Conservation (phyloP, 2,888 invertebrate genomes). For the Mythimna ferrago region DNA sequence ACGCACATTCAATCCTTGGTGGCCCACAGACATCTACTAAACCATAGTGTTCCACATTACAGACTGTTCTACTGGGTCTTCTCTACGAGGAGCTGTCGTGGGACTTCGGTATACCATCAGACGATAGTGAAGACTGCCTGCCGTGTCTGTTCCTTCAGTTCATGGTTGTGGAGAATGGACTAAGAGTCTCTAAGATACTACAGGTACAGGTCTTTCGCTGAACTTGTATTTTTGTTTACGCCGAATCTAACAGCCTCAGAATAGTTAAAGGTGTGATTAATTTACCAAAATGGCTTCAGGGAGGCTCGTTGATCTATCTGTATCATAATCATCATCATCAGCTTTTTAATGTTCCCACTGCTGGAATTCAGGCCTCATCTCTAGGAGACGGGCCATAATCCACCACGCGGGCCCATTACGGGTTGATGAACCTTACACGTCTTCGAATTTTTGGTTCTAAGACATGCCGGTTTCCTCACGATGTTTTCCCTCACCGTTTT, state of each 20-base stretch:
- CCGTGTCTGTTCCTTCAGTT: constrained; percentile 98
- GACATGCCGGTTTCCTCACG: too few relatives aligned
- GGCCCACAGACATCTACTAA: not conserved
- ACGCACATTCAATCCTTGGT: too few relatives aligned
- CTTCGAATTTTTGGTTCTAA: too few relatives aligned
- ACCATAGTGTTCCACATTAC: constrained; percentile 32
- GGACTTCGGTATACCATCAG: constrained; percentile 97
- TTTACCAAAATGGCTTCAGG: not conserved
- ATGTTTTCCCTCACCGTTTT: too few relatives aligned
- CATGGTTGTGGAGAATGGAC: constrained; percentile 94
- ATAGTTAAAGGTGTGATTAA: not conserved
- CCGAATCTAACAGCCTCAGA: not conserved
- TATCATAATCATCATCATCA: not conserved
- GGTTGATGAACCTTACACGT: too few relatives aligned
- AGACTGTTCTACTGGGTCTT: constrained; percentile 96
- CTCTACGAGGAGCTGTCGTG: constrained; percentile 97
- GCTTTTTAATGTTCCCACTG: too few relatives aligned
- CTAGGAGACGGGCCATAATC: too few relatives aligned
- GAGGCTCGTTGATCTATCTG: too few relatives aligned
- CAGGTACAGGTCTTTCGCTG: constrained; percentile 83
- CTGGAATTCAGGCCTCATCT: too few relatives aligned
- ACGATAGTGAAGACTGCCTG: constrained; percentile 96
- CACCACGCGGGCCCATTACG: too few relatives aligned
- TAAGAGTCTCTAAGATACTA: constrained; percentile 95
- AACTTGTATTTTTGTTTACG: too few relatives aligned